Conservation (phyloP, 2,113 vertebrate genomes). For the Pristiophorus japonicus region DNA sequence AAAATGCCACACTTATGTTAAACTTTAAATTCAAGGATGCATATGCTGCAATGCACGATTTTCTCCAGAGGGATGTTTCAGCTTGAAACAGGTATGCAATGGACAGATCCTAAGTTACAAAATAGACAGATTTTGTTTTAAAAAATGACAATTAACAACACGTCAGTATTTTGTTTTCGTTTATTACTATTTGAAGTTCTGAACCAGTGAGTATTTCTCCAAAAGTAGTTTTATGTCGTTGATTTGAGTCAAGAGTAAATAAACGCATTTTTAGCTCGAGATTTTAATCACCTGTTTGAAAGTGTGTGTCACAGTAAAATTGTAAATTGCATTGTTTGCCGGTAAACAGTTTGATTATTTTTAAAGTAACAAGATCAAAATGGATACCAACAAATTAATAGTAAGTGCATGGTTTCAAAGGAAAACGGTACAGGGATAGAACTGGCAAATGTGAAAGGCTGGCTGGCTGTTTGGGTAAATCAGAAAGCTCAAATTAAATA, state of each 20-base stretch:
- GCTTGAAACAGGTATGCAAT: too few relatives aligned
- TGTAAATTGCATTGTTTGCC: background rate
- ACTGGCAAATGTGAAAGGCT: background rate
- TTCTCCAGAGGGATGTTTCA: too few relatives aligned
- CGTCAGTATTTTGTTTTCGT: background rate
- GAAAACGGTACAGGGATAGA: background rate
- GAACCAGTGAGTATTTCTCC: background rate
- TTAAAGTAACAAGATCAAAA: slow-evolving; percentile 17
- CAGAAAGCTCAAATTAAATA: background rate
- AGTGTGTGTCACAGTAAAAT: background rate
- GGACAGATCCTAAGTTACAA: background rate
- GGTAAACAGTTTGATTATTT: background rate
- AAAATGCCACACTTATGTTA: background rate
- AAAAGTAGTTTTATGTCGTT: background rate
- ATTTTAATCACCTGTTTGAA: background rate
- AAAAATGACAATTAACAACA: background rate
- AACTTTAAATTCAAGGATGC: background rate
- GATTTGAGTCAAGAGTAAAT: background rate
- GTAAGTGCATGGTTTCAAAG: background rate
- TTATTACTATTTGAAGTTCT: background rate
- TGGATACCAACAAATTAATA: background rate
- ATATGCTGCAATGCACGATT: background rate
- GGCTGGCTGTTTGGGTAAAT: background rate
- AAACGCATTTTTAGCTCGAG: background rate
- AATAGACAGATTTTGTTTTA: background rate